phyloP scores from a whole-genome alignment of 1,140 invertebrate species.

The Araneus ventricosus region DNA sequence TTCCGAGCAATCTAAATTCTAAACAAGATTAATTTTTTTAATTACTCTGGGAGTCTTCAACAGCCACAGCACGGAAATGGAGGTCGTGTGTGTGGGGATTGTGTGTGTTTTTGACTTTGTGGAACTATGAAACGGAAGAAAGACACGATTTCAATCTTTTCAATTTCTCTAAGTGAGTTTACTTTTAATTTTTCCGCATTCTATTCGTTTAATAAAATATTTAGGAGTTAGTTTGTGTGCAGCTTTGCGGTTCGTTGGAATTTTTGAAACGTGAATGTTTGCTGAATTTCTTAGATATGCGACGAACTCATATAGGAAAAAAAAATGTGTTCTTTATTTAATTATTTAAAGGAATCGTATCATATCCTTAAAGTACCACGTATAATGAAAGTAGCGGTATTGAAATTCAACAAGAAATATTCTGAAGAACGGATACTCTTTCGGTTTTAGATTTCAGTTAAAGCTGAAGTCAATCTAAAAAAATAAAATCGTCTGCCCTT shows the following conservation, averaged over 20 bases:
- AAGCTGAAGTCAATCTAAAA: not conserved
- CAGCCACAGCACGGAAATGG: too few species aligned
- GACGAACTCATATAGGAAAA: not conserved
- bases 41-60: not conserved
- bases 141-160: not conserved
- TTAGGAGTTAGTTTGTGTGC: not conserved
- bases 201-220: not conserved
- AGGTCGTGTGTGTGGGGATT: too few species aligned
- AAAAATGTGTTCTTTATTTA: not conserved
- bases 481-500: too few species aligned
- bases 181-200: not conserved
- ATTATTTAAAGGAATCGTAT: not conserved
- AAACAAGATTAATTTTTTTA: constrained; percentile 6
- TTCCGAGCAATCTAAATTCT: not conserved
- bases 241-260: not conserved
- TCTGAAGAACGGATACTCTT: not conserved
- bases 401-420: too few species aligned
- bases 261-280: not conserved
- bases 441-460: not conserved
- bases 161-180: constrained; percentile 20
- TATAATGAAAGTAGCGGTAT: too few species aligned
- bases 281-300: not conserved
- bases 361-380: too few species aligned
- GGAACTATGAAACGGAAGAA: not conserved
- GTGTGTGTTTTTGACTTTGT: not conserved